Evolutionary conservation across 2,797 vertebrate genomes (phyloP), one percentile per base, ranked within the genome.

Genomic region (Sebastes iracundus): DNA sequence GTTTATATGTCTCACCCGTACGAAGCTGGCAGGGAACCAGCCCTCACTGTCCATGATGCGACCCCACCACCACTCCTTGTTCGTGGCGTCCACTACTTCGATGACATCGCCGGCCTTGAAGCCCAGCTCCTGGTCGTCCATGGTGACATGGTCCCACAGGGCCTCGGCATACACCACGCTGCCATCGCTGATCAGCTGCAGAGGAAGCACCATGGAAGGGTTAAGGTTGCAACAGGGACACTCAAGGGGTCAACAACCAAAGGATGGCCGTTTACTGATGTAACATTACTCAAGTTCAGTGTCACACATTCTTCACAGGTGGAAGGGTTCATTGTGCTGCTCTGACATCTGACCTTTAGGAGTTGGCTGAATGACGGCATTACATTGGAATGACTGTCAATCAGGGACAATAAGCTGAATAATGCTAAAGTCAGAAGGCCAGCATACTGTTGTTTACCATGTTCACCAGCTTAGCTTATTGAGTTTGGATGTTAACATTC

Each of bases 61-160:
- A 3, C 98, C 98, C 98, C 98, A 99, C 98, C 98, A 99, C 98
- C 98, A 99, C 94, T 99, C 98, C 83, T 98, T 98, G 95, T 98
- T 98, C 42, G 96, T 97, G 72, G 98, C 98, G 46, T 99, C 98
- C 93, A 99, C 97, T 72, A 99, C 98, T 96, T 99, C 97, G 35
- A 99, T 97, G 91, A 99, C 97, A 1, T 98, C 98, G 0, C 97
- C 97, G 0, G 97, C 98, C 90, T 99, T 99, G 94, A 99, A 99
- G 73, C 97, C 98, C 90, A 99, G 95, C 93, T 99, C 98, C 90
- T 99, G 97, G 94, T 99, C 97, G 0, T 99, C 98, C 98, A 99
- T 99, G 58, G 98, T 99, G 91, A 99, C 97, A 13, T 99, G 98
- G 94, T 99, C 98, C 98, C 98, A 99, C 56, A 99, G 97, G 3